Percentiles rank a stretch among this genome's conserved stretches.
These are phyloP conservation scores for Mnemiopsis leidyi DNA, from an alignment of 37 sponge, comb jelly and placozoan genomes.

Conservation along the genomic window DNA sequence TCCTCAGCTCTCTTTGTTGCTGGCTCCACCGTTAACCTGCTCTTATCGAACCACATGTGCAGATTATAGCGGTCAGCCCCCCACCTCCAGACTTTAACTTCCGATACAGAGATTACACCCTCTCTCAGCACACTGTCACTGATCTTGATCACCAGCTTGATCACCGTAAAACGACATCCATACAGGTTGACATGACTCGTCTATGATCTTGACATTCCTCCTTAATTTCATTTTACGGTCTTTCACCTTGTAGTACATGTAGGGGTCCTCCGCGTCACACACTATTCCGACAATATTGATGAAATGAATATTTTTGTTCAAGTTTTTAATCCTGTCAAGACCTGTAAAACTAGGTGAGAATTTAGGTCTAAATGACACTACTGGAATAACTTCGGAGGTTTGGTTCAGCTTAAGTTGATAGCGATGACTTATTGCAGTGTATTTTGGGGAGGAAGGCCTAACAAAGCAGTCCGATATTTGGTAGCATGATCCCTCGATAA, in stretches of 20 bases:
- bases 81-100: background rate
- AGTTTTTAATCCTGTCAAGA: background rate
- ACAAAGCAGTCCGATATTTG: background rate
- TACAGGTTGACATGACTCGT: background rate
- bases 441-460: background rate
- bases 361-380: background rate
- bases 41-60: background rate
- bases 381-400: background rate
- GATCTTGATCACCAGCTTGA: background rate
- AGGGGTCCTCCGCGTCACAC: constrained; percentile 24
- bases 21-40: background rate
- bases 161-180: background rate
- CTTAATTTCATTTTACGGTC: background rate
- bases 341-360: background rate
- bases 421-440: background rate
- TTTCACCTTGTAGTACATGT: background rate
- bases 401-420: background rate
- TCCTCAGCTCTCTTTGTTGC: background rate
- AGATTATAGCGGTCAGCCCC: background rate
- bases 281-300: background rate
- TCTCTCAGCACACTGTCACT: background rate
- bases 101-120: background rate
- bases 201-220: background rate
- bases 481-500: background rate
- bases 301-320: background rate